Conservation (phyloP, 2,797 vertebrate genomes). For the Vipera latastei region DNA sequence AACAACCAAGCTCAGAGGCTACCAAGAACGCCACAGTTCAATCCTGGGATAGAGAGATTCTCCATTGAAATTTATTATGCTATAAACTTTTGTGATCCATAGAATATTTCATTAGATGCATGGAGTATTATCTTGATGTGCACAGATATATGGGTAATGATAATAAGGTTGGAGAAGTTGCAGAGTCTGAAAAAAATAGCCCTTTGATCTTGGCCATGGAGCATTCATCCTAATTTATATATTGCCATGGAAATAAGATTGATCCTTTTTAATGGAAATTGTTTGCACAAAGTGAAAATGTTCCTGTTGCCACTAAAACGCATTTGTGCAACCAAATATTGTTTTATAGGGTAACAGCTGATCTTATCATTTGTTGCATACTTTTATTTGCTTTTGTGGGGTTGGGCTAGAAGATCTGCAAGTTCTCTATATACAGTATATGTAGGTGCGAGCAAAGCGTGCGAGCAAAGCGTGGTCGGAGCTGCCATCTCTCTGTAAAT, state of each 20-base stretch:
- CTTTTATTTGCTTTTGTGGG: not conserved
- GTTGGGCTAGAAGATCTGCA: not conserved
- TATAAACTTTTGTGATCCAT: not conserved
- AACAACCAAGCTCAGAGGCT: no score
- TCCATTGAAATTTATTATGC: not conserved
- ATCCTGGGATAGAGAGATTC: not conserved
- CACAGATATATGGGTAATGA: not conserved
- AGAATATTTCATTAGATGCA: not conserved
- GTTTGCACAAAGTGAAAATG: slow-evolving; percentile 2
- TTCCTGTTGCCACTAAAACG: not conserved
- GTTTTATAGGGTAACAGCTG: slow-evolving; percentile 15
- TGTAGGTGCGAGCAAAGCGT: no score
- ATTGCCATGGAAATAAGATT: slow-evolving; percentile 19
- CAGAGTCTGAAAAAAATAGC: not conserved
- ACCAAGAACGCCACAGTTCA: not conserved
- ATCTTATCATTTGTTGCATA: not conserved
- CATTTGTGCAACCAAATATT: not conserved
- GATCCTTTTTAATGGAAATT: slow-evolving; percentile 27
- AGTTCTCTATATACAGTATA: no score
- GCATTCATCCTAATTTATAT: slow-evolving; percentile 2
- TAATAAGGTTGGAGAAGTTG: not conserved
- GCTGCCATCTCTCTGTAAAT: no score
- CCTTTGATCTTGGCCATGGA: not conserved
- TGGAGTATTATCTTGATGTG: no score
- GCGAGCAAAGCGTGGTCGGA: no score